Conservation (phyloP, 1,140 invertebrate species). For the Anoplophora glabripennis region DNA sequence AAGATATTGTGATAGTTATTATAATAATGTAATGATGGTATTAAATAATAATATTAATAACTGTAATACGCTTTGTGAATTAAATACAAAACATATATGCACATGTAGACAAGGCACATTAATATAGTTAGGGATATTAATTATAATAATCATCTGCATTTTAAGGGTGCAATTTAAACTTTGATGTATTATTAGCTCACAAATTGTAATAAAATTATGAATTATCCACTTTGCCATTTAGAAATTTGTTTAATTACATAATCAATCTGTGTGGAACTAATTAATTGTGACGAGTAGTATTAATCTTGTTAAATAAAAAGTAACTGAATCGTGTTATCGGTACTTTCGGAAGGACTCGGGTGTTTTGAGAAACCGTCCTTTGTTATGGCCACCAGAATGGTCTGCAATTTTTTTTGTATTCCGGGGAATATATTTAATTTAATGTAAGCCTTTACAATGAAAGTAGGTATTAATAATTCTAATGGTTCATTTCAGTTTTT, state of each 20-base stretch:
- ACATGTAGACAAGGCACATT: slow-evolving; percentile 36
- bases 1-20: slow-evolving; percentile 14
- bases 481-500: no score
- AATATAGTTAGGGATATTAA: background rate
- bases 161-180: slow-evolving; percentile 1
- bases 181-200: background rate
- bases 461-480: no score
- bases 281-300: no score
- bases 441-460: no score
- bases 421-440: no score
- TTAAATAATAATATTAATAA: background rate
- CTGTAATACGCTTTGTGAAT: slow-evolving; percentile 5
- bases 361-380: no score
- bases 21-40: slow-evolving; percentile 2
- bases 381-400: no score
- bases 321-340: no score
- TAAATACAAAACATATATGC: slow-evolving; percentile 18
- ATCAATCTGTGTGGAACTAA: no score
- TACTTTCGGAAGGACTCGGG: no score
- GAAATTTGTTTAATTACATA: no score
- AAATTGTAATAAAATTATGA: background rate
- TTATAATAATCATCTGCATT: background rate
- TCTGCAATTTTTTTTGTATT: background rate
- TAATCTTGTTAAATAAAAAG: no score
- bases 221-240: background rate